phyloP scores from a whole-genome alignment of 2,113 vertebrate species.

The Mandrillus leucophaeus region DNA sequence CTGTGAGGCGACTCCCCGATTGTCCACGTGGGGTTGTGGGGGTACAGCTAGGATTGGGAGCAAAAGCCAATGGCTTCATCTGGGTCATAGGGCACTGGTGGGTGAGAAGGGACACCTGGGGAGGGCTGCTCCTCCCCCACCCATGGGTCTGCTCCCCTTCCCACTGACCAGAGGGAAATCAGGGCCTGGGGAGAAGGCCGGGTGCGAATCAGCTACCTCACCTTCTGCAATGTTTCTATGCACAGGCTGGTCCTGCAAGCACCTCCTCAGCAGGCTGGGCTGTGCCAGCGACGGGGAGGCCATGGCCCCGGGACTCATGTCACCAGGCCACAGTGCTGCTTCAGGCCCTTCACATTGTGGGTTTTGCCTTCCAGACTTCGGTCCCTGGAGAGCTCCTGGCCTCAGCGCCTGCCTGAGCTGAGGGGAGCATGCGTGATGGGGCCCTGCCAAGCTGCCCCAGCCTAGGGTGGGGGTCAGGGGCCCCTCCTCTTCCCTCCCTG shows the following conservation, averaged over 20 bases:
- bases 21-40: accelerated
- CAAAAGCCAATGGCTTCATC: neutral
- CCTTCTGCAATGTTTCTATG: accelerated
- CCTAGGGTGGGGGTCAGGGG: neutral
- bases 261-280: neutral
- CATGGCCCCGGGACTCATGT: neutral
- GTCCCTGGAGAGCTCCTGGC: neutral
- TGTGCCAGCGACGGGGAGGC: neutral
- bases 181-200: neutral
- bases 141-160: neutral
- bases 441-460: neutral
- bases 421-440: neutral
- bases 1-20: neutral
- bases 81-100: neutral
- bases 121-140: neutral
- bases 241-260: neutral
- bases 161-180: too few species aligned
- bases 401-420: neutral
- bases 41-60: neutral
- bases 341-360: accelerated
- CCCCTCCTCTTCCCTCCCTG: neutral
- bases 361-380: neutral
- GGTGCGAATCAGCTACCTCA: neutral
- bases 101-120: neutral
- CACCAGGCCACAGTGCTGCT: neutral